Conservation (phyloP, 2,888 invertebrate genomes). For the Nomada fabriciana region DNA sequence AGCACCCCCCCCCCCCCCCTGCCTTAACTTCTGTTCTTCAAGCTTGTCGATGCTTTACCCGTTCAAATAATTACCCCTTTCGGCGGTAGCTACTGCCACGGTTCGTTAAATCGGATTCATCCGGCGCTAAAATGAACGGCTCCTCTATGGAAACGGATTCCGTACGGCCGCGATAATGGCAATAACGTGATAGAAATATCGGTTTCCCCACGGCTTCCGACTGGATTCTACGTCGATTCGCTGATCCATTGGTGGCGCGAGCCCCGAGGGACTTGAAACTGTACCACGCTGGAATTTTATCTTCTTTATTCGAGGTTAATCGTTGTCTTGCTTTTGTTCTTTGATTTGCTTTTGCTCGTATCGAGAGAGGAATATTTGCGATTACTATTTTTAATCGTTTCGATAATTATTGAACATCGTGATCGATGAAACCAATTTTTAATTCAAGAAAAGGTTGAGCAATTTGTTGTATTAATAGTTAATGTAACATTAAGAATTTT, state of each 20-base stretch:
- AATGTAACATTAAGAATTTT: no score
- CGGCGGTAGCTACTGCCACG: constrained; percentile 32
- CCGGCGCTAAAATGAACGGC: constrained; percentile 34
- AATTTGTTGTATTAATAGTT: no score
- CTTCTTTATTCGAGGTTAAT: not conserved
- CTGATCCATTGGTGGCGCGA: not conserved
- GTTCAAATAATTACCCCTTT: constrained; percentile 56
- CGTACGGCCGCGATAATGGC: constrained; percentile 27
- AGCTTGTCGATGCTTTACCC: constrained; percentile 28
- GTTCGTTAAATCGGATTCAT: constrained; percentile 68
- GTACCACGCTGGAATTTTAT: not conserved
- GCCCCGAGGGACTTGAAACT: not conserved
- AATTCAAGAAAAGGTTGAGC: no score
- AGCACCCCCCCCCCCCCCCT: not conserved
- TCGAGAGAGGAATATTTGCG: no score
- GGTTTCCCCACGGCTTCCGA: constrained; percentile 24
- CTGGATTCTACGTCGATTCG: not conserved
- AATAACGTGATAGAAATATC: constrained; percentile 36
- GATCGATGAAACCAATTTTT: no score
- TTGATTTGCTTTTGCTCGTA: no score
- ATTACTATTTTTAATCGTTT: no score
- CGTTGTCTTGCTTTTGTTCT: no score
- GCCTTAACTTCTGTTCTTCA: not conserved
- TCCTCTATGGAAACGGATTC: constrained; percentile 28
- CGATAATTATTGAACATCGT: no score